phyloP scores from a whole-genome alignment of 2,888 invertebrate species.

The Perizoma affinitatum region DNA sequence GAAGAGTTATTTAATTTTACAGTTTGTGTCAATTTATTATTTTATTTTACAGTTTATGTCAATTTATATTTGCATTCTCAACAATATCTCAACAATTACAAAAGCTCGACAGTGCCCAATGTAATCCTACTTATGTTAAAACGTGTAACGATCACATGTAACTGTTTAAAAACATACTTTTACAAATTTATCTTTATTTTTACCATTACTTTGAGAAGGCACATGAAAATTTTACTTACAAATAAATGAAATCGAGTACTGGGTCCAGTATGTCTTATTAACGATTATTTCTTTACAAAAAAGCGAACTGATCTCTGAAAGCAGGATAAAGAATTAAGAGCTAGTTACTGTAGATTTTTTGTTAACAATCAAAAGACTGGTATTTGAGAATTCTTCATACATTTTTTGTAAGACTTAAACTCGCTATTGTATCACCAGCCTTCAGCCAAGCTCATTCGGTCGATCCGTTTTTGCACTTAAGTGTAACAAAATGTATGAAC shows the following conservation, averaged over 20 bases:
- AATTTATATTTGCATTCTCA: slow-evolving; percentile 25
- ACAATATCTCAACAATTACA: slow-evolving; percentile 25
- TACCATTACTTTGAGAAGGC: slow-evolving; percentile 79
- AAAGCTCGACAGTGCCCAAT: slow-evolving; percentile 64
- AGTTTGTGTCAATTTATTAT: too few relatives aligned
- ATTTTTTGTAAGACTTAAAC: slow-evolving; percentile 31
- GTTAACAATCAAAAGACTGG: slow-evolving; percentile 16
- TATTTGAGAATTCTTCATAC: slow-evolving; percentile 18
- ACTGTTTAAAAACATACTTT: slow-evolving; percentile 71
- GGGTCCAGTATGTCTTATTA: slow-evolving; percentile 41
- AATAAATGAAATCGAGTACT: slow-evolving; percentile 67
- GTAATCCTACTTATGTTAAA: slow-evolving; percentile 66
- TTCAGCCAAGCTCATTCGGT: slow-evolving; percentile 50
- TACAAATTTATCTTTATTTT: slow-evolving; percentile 58
- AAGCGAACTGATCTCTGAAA: slow-evolving; percentile 43
- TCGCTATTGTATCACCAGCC: slow-evolving; percentile 46
- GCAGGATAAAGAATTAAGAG: slow-evolving; percentile 17
- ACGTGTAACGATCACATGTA: slow-evolving; percentile 72
- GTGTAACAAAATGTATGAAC: slow-evolving; percentile 62
- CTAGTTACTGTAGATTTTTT: slow-evolving; percentile 10
- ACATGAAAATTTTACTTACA: slow-evolving; percentile 79
- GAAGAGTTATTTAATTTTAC: too few relatives aligned
- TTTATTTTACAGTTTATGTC: neutral
- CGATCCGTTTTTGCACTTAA: slow-evolving; percentile 45
- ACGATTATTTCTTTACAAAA: slow-evolving; percentile 28